phyloP scores from a whole-genome alignment of 2,113 vertebrate genomes.

The Lucifuga dentata region DNA sequence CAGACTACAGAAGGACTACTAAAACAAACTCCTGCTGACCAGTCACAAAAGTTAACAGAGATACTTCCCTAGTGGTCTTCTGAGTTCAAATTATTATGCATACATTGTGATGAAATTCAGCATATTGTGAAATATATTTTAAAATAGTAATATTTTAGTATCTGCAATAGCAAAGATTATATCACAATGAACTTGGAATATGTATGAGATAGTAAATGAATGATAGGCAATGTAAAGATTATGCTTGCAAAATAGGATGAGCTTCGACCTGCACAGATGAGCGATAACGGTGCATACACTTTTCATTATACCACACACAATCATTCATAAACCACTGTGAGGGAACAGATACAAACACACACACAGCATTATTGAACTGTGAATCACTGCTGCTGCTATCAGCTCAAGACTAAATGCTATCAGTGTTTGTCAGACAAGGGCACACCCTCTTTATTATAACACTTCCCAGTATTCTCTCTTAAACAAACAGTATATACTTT shows the following conservation, averaged over 20 bases:
- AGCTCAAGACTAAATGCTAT: slow-evolving; percentile 45
- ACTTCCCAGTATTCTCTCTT: background rate
- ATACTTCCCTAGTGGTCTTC: background rate
- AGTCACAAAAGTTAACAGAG: slow-evolving; percentile 12
- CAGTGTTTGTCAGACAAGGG: slow-evolving; percentile 51
- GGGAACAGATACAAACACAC: background rate
- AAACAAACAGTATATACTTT: background rate
- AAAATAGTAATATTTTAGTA: background rate
- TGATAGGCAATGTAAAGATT: background rate
- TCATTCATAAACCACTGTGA: background rate
- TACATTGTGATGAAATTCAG: slow-evolving; percentile 12
- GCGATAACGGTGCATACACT: background rate
- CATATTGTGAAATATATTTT: background rate
- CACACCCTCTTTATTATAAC: slow-evolving; percentile 36
- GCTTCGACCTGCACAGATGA: slow-evolving; percentile 14
- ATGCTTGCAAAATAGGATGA: slow-evolving; percentile 15
- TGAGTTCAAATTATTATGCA: background rate
- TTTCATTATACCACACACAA: background rate
- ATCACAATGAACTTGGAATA: background rate
- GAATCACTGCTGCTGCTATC: slow-evolving; percentile 13
- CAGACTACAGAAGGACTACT: slow-evolving; percentile 21
- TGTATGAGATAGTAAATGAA: slow-evolving; percentile 3
- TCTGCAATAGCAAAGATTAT: background rate
- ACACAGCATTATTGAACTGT: background rate
- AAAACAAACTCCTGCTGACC: background rate